Evolutionary conservation across 2,888 invertebrate genomes (phyloP).

Genomic region (Clistopyga incitator): DNA sequence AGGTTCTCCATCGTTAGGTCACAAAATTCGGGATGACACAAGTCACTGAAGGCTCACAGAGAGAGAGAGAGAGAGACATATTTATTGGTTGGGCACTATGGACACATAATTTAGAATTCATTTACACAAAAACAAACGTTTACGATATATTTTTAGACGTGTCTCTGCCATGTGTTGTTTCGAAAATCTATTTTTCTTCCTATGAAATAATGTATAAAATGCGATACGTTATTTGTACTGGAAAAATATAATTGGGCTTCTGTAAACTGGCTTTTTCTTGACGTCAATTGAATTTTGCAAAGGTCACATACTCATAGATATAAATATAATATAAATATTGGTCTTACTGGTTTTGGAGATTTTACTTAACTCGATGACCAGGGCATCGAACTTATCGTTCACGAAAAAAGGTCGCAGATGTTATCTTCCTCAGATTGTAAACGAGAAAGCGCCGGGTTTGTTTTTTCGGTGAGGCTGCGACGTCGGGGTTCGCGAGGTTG

Average conservation of each 20-base stretch:
- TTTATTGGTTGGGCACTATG: background rate
- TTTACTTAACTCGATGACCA: background rate
- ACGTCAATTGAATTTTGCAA: background rate
- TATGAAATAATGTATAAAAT: no score
- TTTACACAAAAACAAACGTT: no score
- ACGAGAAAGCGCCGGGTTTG: constrained; percentile 29
- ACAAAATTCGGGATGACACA: background rate
- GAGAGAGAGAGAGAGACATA: background rate
- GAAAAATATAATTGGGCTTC: no score
- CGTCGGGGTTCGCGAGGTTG: constrained; percentile 41
- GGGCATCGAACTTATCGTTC: background rate
- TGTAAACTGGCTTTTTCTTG: background rate
- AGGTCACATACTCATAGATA: background rate
- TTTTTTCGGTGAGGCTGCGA: constrained; percentile 38
- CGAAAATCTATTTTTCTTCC: no score
- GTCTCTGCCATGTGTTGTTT: no score
- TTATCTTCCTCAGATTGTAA: background rate
- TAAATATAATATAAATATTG: background rate
- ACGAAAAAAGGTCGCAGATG: background rate
- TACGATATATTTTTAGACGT: no score
- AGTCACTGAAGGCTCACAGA: background rate
- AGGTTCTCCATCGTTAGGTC: background rate
- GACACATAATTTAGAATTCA: no score
- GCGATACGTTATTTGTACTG: no score
- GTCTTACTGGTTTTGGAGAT: background rate